Conservation (phyloP, 1,140 invertebrate genomes). For the Megalonaias nervosa region DNA sequence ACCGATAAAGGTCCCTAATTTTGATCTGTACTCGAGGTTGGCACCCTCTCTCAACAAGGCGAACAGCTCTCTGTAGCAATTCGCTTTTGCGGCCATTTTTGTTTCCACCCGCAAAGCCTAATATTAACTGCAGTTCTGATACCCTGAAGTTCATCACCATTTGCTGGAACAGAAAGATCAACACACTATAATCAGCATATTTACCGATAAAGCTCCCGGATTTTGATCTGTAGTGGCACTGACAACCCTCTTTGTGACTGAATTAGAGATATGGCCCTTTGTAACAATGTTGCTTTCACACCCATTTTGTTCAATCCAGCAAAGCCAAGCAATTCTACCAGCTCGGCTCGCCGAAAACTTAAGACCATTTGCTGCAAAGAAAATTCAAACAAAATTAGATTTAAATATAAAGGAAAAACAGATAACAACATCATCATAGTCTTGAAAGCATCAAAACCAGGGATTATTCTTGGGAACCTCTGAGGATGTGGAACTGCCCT, state of each 20-base stretch:
- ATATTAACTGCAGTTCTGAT: conserved; percentile 86
- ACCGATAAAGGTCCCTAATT: conserved; percentile 84
- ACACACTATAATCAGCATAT: conserved; percentile 13
- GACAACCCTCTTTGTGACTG: conserved; percentile 34
- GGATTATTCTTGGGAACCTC: too few relatives aligned
- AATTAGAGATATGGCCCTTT: conserved; percentile 32
- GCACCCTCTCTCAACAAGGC: conserved; percentile 82
- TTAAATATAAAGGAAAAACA: neutral
- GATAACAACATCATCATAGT: too few relatives aligned
- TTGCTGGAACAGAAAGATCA: conserved; percentile 66
- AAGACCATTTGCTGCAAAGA: conserved; percentile 35
- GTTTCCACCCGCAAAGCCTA: conserved; percentile 87
- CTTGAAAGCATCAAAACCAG: too few relatives aligned
- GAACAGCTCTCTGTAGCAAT: conserved; percentile 82
- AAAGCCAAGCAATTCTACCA: conserved; percentile 34
- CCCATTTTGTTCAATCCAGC: conserved; percentile 39
- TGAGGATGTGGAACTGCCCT: too few relatives aligned
- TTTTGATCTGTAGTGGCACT: conserved; percentile 39
- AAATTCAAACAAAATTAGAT: conserved; percentile 18
- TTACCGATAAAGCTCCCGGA: conserved; percentile 39
- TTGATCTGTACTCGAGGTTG: conserved; percentile 83
- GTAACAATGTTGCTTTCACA: conserved; percentile 34
- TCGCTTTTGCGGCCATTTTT: conserved; percentile 90
- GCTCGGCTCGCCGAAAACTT: conserved; percentile 37
- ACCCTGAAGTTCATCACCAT: conserved; percentile 89